These are phyloP conservation scores for Pampusana beccarii DNA, from an alignment of 2,113 vertebrate genomes.

Conservation along the genomic window DNA sequence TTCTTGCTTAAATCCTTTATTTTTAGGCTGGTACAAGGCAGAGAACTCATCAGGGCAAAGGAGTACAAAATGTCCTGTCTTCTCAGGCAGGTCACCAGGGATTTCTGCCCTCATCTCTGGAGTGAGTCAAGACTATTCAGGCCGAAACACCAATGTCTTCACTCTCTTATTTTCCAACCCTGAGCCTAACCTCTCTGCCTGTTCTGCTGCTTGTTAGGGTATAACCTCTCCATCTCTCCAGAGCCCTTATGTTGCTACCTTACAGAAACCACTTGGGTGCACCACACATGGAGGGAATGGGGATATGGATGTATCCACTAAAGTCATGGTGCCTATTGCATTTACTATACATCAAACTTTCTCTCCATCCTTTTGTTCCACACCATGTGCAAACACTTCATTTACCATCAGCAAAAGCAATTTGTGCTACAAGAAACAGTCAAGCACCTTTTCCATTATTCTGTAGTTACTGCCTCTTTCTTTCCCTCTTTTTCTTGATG, in stretches of 20 bases:
- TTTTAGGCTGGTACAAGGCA: not conserved
- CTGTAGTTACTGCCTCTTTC: not conserved
- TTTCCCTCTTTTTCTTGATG: not conserved
- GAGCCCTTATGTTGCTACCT: not conserved
- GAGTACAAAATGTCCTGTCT: not conserved
- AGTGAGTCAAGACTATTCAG: not conserved
- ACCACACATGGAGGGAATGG: not conserved
- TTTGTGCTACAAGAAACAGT: not conserved
- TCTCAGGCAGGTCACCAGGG: not conserved
- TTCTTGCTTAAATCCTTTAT: not conserved
- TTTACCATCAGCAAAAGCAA: not conserved
- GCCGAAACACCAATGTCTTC: not conserved
- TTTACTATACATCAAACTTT: not conserved
- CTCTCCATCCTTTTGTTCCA: not conserved
- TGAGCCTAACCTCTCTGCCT: not conserved
- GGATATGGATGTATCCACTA: not conserved
- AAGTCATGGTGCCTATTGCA: not conserved
- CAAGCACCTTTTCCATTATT: not conserved
- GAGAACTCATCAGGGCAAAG: not conserved
- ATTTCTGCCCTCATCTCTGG: not conserved
- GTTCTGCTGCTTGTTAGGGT: fast-evolving
- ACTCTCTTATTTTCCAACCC: not conserved
- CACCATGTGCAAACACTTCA: fast-evolving
- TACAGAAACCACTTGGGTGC: not conserved
- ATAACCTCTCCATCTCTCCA: not conserved